Conservation (phyloP, 2,113 vertebrate species). For the Pogonocichla stellata region DNA sequence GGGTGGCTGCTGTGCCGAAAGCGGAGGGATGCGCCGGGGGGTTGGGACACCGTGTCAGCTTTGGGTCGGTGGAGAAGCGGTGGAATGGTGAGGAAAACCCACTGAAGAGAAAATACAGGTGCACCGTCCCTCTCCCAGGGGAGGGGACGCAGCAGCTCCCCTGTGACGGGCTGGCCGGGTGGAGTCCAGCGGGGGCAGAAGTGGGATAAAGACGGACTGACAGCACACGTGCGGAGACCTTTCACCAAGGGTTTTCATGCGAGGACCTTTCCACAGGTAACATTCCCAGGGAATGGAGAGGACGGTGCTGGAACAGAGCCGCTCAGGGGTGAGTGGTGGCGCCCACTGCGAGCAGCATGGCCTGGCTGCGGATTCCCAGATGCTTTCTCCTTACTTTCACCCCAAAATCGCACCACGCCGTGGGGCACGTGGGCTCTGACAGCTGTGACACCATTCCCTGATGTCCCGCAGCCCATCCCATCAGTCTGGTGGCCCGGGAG, state of each 20-base stretch:
- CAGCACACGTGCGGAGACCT: background rate
- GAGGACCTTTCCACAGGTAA: background rate
- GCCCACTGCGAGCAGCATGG: fast-evolving
- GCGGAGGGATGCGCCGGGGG: background rate
- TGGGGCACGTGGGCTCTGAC: fast-evolving
- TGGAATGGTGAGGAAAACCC: background rate
- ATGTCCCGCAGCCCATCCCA: no score
- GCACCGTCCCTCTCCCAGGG: background rate
- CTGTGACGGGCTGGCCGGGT: background rate
- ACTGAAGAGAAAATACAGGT: background rate
- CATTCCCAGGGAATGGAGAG: background rate
- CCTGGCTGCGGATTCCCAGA: fast-evolving
- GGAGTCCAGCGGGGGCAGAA: background rate
- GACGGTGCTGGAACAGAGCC: background rate
- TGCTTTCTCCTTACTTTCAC: background rate
- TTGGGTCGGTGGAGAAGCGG: background rate
- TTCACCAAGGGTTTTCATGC: background rate
- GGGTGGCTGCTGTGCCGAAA: background rate
- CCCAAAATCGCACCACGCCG: background rate
- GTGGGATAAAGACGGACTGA: background rate
- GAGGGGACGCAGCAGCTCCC: background rate
- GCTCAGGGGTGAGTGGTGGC: background rate
- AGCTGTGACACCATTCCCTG: background rate
- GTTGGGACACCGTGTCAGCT: background rate
- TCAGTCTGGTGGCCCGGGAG: background rate